These are phyloP conservation scores for Lycophotia porphyrea DNA, from an alignment of 2,888 invertebrate species.

Conservation along the genomic window DNA sequence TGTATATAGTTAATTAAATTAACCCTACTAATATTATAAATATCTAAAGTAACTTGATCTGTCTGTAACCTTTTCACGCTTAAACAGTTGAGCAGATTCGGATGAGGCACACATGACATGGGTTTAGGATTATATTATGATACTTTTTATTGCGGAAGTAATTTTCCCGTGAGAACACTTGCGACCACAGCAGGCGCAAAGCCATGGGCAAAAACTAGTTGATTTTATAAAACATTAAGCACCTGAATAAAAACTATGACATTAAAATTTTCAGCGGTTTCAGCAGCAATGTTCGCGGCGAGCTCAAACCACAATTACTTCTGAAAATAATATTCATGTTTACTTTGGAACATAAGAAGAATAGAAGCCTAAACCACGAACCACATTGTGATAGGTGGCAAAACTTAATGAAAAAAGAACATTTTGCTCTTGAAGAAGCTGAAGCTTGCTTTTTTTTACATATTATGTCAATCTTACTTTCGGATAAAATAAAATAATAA, in stretches of 20 bases:
- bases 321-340: neutral
- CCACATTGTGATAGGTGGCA: neutral
- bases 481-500: neutral
- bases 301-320: neutral
- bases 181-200: neutral
- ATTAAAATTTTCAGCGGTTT: conserved; percentile 1
- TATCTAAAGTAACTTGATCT: neutral
- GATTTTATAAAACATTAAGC: neutral
- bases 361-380: neutral
- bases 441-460: too few species aligned
- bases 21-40: neutral
- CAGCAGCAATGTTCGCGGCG: neutral
- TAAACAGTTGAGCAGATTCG: neutral
- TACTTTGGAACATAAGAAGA: neutral
- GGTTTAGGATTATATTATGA: neutral
- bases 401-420: too few species aligned
- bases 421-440: neutral
- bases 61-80: neutral
- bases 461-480: neutral
- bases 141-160: neutral
- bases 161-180: neutral
- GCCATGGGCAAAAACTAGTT: neutral
- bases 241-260: neutral
- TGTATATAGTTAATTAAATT: too few species aligned
- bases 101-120: neutral